phyloP scores from a whole-genome alignment of 2,888 invertebrate genomes.

The Megamerina dolium region DNA sequence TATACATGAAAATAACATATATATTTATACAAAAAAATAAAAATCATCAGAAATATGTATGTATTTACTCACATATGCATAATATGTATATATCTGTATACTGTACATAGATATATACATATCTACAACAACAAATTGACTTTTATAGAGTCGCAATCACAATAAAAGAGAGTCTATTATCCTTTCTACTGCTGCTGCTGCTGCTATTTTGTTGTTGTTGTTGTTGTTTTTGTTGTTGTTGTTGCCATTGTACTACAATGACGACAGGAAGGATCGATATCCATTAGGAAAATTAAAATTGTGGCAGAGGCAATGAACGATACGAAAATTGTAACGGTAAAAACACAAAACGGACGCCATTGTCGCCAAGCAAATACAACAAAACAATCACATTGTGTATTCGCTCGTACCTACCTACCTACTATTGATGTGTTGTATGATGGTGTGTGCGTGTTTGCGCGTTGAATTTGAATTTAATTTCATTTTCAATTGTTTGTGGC shows the following conservation, averaged over 20 bases:
- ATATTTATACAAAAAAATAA: too few relatives aligned
- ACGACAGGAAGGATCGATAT: slow-evolving; percentile 49
- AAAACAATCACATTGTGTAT: slow-evolving; percentile 19
- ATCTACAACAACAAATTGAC: slow-evolving; percentile 32
- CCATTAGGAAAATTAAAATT: slow-evolving; percentile 52
- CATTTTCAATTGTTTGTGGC: slow-evolving; percentile 25
- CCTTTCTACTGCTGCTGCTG: too few relatives aligned
- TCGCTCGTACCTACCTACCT: not conserved
- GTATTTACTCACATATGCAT: too few relatives aligned
- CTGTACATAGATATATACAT: slow-evolving; percentile 11
- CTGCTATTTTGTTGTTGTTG: too few relatives aligned
- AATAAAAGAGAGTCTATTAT: slow-evolving; percentile 47
- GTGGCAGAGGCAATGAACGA: slow-evolving; percentile 48
- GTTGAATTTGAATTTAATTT: slow-evolving; percentile 23
- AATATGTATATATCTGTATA: too few relatives aligned
- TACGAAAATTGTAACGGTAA: slow-evolving; percentile 12
- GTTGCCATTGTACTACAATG: too few relatives aligned
- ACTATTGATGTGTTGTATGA: too few relatives aligned
- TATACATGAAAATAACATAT: too few relatives aligned
- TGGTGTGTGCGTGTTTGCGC: too few relatives aligned
- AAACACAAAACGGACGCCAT: slow-evolving; percentile 21
- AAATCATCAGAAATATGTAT: too few relatives aligned
- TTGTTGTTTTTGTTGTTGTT: too few relatives aligned
- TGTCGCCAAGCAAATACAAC: slow-evolving; percentile 16
- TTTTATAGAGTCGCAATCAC: slow-evolving; percentile 47